These are phyloP conservation scores for Himalopsyche japonica DNA, from an alignment of 2,888 invertebrate genomes.

Conservation along the genomic window DNA sequence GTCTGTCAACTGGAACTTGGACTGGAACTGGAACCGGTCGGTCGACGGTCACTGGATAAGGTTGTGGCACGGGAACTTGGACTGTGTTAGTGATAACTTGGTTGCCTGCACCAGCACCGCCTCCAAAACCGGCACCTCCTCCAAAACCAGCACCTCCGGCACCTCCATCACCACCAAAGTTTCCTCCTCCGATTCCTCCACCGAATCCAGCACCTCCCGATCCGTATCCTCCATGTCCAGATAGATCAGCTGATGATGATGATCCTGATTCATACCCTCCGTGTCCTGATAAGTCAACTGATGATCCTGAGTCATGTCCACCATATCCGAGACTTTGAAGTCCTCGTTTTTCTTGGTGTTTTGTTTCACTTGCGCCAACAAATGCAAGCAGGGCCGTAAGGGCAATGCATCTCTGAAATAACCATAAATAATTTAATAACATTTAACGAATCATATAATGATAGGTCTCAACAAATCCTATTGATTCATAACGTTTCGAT, in stretches of 20 bases:
- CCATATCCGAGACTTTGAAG: conserved; percentile 12
- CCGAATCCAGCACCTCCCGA: conserved; percentile 1
- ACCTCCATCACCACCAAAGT: not conserved
- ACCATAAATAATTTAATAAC: not conserved
- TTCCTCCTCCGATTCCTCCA: not conserved
- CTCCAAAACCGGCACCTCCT: not conserved
- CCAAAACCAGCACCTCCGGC: not conserved
- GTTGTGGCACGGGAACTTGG: conserved; percentile 56
- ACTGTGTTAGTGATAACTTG: conserved; percentile 52
- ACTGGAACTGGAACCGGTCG: conserved; percentile 56
- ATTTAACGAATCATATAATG: too few species aligned
- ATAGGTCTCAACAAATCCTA: too few species aligned
- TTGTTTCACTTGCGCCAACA: not conserved
- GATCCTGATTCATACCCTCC: too few species aligned
- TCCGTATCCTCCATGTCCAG: not conserved
- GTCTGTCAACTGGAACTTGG: conserved; percentile 56
- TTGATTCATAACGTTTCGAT: too few species aligned
- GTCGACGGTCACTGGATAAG: conserved; percentile 58
- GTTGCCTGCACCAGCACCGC: not conserved
- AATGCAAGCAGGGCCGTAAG: conserved; percentile 3
- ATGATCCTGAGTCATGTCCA: not conserved
- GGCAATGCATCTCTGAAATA: conserved; percentile 1
- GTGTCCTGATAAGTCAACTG: not conserved
- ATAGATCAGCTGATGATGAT: not conserved
- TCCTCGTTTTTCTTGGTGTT: conserved; percentile 34